phyloP scores from a whole-genome alignment of 1,140 invertebrate genomes.

The Belonocnema kinseyi region DNA sequence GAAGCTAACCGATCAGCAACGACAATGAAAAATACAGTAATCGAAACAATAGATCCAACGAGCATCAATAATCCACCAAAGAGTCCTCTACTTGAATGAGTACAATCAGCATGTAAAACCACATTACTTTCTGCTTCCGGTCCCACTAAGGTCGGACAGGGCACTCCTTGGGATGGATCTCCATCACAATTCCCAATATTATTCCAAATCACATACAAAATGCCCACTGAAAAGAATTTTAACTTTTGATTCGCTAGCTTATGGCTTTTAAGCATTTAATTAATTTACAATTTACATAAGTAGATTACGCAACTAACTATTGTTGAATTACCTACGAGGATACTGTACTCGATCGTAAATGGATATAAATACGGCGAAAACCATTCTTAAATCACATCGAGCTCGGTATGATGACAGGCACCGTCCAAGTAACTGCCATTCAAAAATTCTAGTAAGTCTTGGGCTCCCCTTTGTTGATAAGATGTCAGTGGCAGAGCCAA shows the following conservation, averaged over 20 bases:
- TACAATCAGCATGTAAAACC: conserved; percentile 1
- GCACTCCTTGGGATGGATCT: not conserved
- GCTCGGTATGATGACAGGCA: not conserved
- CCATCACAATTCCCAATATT: not conserved
- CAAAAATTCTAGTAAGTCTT: not conserved
- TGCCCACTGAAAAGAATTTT: not conserved
- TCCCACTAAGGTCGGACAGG: not conserved
- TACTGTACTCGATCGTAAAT: not conserved
- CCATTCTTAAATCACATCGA: not conserved
- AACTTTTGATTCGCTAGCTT: not conserved
- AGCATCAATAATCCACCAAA: not conserved
- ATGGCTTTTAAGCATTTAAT: too few species aligned
- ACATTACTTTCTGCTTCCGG: conserved; percentile 21
- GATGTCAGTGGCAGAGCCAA: not conserved
- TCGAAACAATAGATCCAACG: conserved; percentile 4
- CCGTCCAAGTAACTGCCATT: not conserved
- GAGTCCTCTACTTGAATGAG: not conserved
- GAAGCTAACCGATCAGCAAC: not conserved
- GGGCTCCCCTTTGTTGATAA: not conserved
- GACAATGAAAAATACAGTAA: conserved; percentile 5
- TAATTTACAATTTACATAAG: too few species aligned
- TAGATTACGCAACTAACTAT: too few species aligned
- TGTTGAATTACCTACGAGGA: not conserved
- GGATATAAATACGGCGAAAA: not conserved
- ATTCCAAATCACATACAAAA: not conserved